A percentile compares a stretch with the other conserved stretches of the same genome.
These are phyloP conservation scores for Catamblyrhynchus diadema DNA, from an alignment of 2,797 vertebrate species.

Conservation along the genomic window DNA sequence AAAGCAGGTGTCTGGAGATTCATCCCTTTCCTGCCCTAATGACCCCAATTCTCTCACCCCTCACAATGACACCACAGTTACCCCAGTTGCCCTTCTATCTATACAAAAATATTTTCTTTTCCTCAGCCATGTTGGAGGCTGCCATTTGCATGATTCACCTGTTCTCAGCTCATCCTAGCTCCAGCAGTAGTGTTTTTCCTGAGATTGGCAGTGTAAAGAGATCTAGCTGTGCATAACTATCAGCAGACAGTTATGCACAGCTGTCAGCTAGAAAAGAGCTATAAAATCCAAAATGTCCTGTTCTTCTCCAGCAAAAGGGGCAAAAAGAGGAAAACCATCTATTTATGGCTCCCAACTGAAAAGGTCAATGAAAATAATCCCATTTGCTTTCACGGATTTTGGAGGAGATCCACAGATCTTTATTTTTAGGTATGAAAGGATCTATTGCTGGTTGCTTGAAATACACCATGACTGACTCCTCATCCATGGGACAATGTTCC, in stretches of 20 bases:
- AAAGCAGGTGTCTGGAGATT: not conserved
- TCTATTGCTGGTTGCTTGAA: constrained; percentile 11
- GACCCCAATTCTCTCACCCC: not conserved
- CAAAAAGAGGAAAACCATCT: not conserved
- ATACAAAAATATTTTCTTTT: not conserved
- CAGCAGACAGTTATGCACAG: not conserved
- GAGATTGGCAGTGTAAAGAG: not conserved
- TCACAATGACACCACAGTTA: not conserved
- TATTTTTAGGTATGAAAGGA: constrained; percentile 57
- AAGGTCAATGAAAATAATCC: constrained; percentile 33
- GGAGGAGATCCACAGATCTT: not conserved
- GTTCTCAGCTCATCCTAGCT: not conserved
- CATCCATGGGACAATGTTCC: not conserved
- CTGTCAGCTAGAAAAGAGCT: not conserved
- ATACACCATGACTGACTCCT: not conserved
- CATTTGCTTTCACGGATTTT: constrained; percentile 8
- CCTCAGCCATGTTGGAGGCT: not conserved
- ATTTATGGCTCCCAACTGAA: not conserved
- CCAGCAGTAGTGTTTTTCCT: not conserved
- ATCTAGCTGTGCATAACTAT: not conserved
- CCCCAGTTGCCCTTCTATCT: not conserved
- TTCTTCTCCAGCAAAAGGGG: not conserved
- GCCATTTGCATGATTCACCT: not conserved
- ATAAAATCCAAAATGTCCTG: not conserved
- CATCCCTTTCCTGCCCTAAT: not conserved